Evolutionary conservation across 1,140 invertebrate genomes (phyloP), one percentile per base, ranked within the genome.

Genomic region (Mesaphorura yosii): DNA sequence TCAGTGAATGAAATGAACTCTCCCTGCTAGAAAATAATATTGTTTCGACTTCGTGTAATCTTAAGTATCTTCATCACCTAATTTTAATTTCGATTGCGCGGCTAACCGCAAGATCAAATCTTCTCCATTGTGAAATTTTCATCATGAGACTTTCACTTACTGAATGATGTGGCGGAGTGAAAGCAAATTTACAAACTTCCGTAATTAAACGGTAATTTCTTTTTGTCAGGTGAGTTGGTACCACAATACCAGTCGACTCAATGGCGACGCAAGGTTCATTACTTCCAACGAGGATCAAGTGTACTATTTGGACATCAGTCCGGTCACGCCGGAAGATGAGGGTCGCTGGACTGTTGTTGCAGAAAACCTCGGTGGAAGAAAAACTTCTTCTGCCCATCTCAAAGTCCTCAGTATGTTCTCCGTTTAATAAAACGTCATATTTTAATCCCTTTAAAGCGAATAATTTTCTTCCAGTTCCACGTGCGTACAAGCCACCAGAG

Each of bases 401-500:
- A 84, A 80, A 64, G 82, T 88, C 2, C 74, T 87, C 41, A 79
- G 83, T 84, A 68, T 70, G 62, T 59, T 45, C 48, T 17, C 2
- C 26, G 26, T 14, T n/a, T 15, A 50, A 7, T 12, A 45, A 20
- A 20, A 19, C 25, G 40, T 23, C 42, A 53, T 37, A 26, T 47
- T 26, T 15, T 22, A 5, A 46, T 29, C 10, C 28, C 27, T 38
- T 41, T 44, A 52, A 29, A 41, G 10, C 40, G 31, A 34, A 29
- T 53, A 53, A 28, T 25, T 51, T 23, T 6, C 57, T 72, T 76
- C 17, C 67, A 80, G 86, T 89, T 39, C 87, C 86, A 1, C 88
- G 88, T 68, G 83, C 85, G 0, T 91, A 90, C 68, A 88, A 88
- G 66, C 73, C 77, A 12, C 87, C 87, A 1, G 82, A 87, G 67